phyloP scores from a whole-genome alignment of 2,113 vertebrate genomes.

The Columbina picui region DNA sequence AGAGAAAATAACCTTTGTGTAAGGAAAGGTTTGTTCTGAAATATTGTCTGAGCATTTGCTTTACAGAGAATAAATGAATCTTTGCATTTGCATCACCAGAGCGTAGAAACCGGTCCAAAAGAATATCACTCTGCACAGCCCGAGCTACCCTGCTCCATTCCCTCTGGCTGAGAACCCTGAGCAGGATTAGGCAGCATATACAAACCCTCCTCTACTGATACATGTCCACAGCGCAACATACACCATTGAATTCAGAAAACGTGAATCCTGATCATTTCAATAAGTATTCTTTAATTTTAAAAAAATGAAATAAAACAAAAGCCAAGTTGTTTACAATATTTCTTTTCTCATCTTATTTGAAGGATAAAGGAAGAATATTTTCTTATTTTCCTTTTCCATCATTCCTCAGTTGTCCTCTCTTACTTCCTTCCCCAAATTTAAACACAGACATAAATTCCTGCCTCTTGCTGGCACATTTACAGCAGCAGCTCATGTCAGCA shows the following conservation, averaged over 20 bases:
- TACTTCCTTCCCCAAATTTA: neutral
- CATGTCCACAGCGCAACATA: neutral
- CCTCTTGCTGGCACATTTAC: neutral
- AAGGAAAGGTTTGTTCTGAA: conserved; percentile 52
- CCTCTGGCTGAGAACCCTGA: neutral
- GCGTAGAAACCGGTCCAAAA: neutral
- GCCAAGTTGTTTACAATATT: fast-evolving
- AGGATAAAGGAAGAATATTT: neutral
- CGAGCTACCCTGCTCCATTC: neutral
- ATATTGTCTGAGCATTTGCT: conserved; percentile 45
- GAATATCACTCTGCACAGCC: neutral
- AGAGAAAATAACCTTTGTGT: conserved; percentile 70
- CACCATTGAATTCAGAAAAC: neutral
- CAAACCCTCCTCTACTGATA: neutral
- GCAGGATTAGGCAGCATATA: neutral
- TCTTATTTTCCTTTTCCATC: neutral
- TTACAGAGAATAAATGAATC: conserved; percentile 21
- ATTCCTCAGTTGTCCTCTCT: neutral
- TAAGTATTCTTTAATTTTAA: neutral
- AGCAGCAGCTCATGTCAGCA: neutral
- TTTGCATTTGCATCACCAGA: neutral
- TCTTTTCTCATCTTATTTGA: neutral
- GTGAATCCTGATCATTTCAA: neutral
- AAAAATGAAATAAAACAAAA: neutral
- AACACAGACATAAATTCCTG: neutral